Evolutionary conservation across 2,888 invertebrate species (phyloP).

Genomic region (Priocnemis perturbator): DNA sequence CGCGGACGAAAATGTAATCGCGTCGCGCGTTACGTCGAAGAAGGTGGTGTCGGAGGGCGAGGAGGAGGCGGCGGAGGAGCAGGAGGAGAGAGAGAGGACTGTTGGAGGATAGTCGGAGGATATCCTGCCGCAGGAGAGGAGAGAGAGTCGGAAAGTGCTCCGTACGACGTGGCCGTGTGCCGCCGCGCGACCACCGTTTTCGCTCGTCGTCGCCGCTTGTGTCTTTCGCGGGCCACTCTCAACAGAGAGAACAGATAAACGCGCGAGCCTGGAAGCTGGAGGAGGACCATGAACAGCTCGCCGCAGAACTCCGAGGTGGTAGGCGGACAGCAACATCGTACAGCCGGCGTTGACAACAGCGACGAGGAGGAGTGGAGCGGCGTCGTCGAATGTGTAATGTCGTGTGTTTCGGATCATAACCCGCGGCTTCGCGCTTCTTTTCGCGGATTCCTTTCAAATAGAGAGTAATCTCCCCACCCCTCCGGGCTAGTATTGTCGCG

Average conservation of each 20-base stretch:
- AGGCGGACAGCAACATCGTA: conserved; percentile 53
- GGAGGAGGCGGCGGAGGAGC: not conserved
- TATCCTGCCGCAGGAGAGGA: not conserved
- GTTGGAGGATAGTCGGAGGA: not conserved
- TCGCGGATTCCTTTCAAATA: too few species aligned
- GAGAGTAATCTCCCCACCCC: too few species aligned
- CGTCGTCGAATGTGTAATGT: conserved; percentile 72
- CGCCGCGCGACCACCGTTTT: too few species aligned
- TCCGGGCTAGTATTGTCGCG: not conserved
- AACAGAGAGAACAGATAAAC: not conserved
- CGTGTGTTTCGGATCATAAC: conserved; percentile 48
- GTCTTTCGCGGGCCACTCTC: too few species aligned
- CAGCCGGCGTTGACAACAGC: conserved; percentile 66
- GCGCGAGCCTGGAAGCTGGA: not conserved
- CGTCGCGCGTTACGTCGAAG: not conserved
- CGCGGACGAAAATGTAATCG: conserved; percentile 26
- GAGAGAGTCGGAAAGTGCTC: not conserved
- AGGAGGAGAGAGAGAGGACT: not conserved
- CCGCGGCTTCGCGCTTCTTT: too few species aligned
- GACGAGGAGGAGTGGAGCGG: conserved; percentile 74
- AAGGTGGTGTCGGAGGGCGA: not conserved
- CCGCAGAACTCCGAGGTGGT: conserved; percentile 64
- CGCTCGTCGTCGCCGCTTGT: too few species aligned
- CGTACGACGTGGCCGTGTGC: too few species aligned
- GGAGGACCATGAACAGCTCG: conserved; percentile 49